Evolutionary conservation across 92 coral and sea anemone genomes (phyloP).

Genomic region (Phenganax stokvisi): DNA sequence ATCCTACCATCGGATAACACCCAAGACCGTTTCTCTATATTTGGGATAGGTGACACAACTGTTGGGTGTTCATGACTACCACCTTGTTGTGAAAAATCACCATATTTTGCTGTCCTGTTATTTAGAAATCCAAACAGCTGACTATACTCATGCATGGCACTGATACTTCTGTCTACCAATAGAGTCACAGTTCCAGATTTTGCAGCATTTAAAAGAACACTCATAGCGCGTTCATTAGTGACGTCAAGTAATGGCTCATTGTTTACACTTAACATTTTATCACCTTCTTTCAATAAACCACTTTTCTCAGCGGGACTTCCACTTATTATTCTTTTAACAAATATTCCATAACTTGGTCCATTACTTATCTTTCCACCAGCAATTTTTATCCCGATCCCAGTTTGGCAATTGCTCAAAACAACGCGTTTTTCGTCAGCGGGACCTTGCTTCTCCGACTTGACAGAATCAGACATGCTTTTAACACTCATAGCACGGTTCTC

Average conservation of each 20-base stretch:
- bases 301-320: slow-evolving; percentile 81
- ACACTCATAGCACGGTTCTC: background rate
- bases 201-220: slow-evolving; percentile 21
- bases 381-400: slow-evolving; percentile 72
- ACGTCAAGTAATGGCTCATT: slow-evolving; percentile 70
- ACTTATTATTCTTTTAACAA: slow-evolving; percentile 82
- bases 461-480: background rate
- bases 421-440: slow-evolving; percentile 10
- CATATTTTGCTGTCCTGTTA: slow-evolving; percentile 59
- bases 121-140: slow-evolving; percentile 54
- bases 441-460: background rate
- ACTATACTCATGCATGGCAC: slow-evolving; percentile 53
- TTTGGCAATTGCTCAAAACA: slow-evolving; percentile 33
- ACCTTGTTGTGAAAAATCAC: slow-evolving; percentile 58
- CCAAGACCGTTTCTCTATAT: slow-evolving; percentile 87
- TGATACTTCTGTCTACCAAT: slow-evolving; percentile 65
- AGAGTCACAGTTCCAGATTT: slow-evolving; percentile 66
- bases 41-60: slow-evolving; percentile 18
- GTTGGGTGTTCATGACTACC: background rate
- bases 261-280: slow-evolving; percentile 74
- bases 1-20: slow-evolving; percentile 87
- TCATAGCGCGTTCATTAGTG: slow-evolving; percentile 59
- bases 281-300: slow-evolving; percentile 83
- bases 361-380: slow-evolving; percentile 84
- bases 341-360: slow-evolving; percentile 83